These are phyloP conservation scores for Ennomos quercinarius DNA, from an alignment of 2,888 invertebrate species.

Conservation along the genomic window DNA sequence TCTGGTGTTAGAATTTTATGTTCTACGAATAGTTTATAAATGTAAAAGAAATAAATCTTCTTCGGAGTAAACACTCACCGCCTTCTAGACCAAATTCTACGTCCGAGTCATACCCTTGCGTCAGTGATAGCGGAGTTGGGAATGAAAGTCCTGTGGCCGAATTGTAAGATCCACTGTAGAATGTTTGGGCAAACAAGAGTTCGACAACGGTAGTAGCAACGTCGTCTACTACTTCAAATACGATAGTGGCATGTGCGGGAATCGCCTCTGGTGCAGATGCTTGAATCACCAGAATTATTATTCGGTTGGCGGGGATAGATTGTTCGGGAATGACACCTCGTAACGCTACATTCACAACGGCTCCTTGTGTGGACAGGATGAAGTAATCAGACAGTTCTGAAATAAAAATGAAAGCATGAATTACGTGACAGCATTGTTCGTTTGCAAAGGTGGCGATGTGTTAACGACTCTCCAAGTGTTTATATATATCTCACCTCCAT, in stretches of 20 bases:
- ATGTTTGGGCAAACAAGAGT: conserved; percentile 33
- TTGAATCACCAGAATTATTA: conserved; percentile 44
- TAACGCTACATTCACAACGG: conserved; percentile 12
- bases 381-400: conserved; percentile 19
- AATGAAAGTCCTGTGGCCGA: conserved; percentile 34
- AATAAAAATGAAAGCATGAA: not conserved
- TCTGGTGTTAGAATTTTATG: not conserved
- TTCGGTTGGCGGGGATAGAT: conserved; percentile 41
- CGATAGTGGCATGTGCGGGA: conserved; percentile 45
- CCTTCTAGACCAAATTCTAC: conserved; percentile 47
- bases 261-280: conserved; percentile 41
- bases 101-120: conserved; percentile 40
- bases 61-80: conserved; percentile 35
- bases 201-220: conserved; percentile 6
- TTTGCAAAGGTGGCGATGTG: too few species aligned
- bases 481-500: conserved; percentile 44
- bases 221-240: conserved; percentile 38
- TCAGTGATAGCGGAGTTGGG: conserved; percentile 35
- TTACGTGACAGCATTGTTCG: too few species aligned
- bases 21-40: not conserved
- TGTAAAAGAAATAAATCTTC: too few species aligned
- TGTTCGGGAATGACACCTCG: conserved; percentile 41
- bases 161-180: conserved; percentile 46
- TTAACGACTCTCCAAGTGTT: too few species aligned
- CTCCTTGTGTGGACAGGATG: conserved; percentile 4